Percentiles rank a stretch among this genome's conserved stretches.
Conservation (phyloP, 2,888 invertebrate species). For the Hecatera dysodea region DNA sequence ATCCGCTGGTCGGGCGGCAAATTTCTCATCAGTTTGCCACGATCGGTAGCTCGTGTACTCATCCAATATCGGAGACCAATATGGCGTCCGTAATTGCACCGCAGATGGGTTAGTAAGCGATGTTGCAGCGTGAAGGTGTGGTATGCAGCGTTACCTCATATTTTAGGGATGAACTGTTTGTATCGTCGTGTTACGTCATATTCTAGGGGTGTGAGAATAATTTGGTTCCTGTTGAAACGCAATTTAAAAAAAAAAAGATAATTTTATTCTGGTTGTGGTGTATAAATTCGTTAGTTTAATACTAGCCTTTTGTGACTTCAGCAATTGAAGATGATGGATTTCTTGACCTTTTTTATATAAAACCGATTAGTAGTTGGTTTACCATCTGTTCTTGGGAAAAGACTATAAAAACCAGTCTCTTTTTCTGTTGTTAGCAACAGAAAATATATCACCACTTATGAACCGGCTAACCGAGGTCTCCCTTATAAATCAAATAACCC, state of each 20-base stretch:
- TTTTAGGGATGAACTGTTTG: constrained; percentile 6
- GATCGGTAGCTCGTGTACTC: constrained; percentile 73
- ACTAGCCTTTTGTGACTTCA: too few relatives aligned
- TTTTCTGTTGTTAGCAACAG: too few relatives aligned
- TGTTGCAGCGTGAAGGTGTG: constrained; percentile 31
- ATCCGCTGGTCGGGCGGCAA: constrained; percentile 83
- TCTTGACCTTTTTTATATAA: too few relatives aligned
- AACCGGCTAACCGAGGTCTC: not conserved
- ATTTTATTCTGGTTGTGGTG: too few relatives aligned
- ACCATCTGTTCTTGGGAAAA: too few relatives aligned
- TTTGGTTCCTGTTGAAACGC: not conserved
- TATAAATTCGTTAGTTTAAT: too few relatives aligned
- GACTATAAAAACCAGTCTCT: too few relatives aligned
- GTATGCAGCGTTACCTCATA: constrained; percentile 16
- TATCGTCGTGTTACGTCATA: constrained; percentile 8
- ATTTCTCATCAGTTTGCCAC: constrained; percentile 83
- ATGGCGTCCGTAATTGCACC: constrained; percentile 69
- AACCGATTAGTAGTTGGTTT: too few relatives aligned
- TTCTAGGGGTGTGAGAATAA: not conserved
- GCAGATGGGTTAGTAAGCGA: constrained; percentile 58
- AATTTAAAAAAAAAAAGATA: not conserved
- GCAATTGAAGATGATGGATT: too few relatives aligned
- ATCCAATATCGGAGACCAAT: constrained; percentile 57
- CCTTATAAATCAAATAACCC: too few relatives aligned
- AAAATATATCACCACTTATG: too few relatives aligned